Percentiles rank a stretch among this genome's conserved stretches.
Evolutionary conservation across 2,888 invertebrate genomes (phyloP).

Genomic region (Villa cingulata): DNA sequence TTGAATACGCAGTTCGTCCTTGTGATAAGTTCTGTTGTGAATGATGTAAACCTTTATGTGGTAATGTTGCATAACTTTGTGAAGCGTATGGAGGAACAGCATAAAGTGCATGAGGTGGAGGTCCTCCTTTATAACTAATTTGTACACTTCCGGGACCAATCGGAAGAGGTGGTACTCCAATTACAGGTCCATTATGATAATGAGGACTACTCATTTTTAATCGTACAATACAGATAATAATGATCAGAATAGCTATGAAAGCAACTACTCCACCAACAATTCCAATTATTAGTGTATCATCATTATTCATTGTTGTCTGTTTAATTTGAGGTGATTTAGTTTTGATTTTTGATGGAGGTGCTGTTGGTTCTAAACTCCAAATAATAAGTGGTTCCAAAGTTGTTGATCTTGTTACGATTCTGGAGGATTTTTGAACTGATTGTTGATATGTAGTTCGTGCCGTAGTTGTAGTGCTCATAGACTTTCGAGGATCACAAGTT

Average conservation of each 20-base stretch:
- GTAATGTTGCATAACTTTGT: slow-evolving; percentile 46
- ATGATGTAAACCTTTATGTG: slow-evolving; percentile 44
- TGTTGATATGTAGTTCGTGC: slow-evolving; percentile 25
- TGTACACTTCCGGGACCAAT: slow-evolving; percentile 45
- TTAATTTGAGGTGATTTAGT: slow-evolving; percentile 44
- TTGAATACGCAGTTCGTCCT: slow-evolving; percentile 43
- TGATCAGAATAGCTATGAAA: slow-evolving; percentile 75
- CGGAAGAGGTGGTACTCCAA: slow-evolving; percentile 40
- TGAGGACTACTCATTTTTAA: slow-evolving; percentile 54
- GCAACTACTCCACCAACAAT: slow-evolving; percentile 87
- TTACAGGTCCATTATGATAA: slow-evolving; percentile 54
- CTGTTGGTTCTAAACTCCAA: slow-evolving; percentile 69
- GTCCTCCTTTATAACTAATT: slow-evolving; percentile 38
- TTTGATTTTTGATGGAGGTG: slow-evolving; percentile 44
- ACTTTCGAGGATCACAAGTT: slow-evolving; percentile 55
- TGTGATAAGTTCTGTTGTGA: slow-evolving; percentile 31
- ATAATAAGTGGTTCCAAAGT: slow-evolving; percentile 76
- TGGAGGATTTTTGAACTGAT: slow-evolving; percentile 31
- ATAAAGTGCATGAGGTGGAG: slow-evolving; percentile 38
- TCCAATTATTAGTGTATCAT: slow-evolving; percentile 88
- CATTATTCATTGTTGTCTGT: slow-evolving; percentile 57
- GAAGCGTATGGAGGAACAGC: slow-evolving; percentile 50
- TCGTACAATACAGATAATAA: slow-evolving; percentile 78
- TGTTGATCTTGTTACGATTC: slow-evolving; percentile 42
- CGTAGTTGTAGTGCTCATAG: slow-evolving; percentile 37